These are phyloP conservation scores for Craseonycteris thonglongyai DNA, from an alignment of 2,113 vertebrate genomes.

Conservation along the genomic window DNA sequence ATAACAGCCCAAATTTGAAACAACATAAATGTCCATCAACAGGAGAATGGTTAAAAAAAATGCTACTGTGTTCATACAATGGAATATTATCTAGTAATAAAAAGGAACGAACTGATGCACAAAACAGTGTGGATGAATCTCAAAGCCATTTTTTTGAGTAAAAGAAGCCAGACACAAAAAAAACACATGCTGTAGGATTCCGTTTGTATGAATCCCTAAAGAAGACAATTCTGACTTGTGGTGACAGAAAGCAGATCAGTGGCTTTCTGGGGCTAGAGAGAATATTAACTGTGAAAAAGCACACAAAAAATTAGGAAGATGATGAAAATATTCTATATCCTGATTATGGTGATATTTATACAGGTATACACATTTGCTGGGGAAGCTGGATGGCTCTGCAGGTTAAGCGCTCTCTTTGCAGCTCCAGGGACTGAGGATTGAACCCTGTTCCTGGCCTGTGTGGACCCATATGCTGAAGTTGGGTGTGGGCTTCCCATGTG, in stretches of 20 bases:
- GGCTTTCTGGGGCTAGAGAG: background rate
- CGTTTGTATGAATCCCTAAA: background rate
- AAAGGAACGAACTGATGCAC: background rate
- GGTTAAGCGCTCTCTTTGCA: too few species aligned
- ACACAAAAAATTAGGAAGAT: background rate
- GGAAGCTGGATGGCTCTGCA: too few species aligned
- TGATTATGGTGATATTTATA: background rate
- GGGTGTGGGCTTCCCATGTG: too few species aligned
- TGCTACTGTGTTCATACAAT: background rate
- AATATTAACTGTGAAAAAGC: background rate
- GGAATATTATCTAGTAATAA: background rate
- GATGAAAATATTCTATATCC: background rate
- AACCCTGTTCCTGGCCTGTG: too few species aligned
- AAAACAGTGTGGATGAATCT: background rate
- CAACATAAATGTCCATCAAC: background rate
- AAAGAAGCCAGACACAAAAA: slow-evolving; percentile 5
- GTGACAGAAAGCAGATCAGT: background rate
- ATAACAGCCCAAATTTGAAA: background rate
- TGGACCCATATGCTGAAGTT: too few species aligned
- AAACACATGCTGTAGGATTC: background rate
- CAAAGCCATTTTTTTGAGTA: slow-evolving; percentile 11
- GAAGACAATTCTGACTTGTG: background rate
- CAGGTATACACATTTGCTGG: background rate
- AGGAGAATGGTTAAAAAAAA: background rate
- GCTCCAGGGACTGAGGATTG: too few species aligned